phyloP scores from a whole-genome alignment of 2,797 vertebrate species.

The Brotula barbata region DNA sequence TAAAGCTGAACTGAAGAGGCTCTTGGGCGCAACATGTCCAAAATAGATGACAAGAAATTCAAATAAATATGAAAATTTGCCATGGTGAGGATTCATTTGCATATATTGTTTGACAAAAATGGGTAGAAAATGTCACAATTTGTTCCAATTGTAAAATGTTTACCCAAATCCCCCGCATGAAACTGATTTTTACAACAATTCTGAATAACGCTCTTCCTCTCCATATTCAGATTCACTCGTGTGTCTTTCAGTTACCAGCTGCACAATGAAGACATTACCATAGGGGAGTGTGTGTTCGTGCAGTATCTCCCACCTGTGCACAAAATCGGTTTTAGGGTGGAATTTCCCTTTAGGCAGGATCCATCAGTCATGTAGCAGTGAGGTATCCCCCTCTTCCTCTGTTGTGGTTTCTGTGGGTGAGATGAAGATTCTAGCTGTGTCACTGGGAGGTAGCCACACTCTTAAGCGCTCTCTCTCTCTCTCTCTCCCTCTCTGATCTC shows the following conservation, averaged over 20 bases:
- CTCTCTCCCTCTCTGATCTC: constrained; percentile 62
- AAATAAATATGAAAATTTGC: too few species aligned
- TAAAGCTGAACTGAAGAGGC: too few species aligned
- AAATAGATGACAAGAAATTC: too few species aligned
- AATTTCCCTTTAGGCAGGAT: constrained; percentile 68
- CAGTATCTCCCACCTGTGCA: constrained; percentile 46
- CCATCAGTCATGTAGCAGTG: constrained; percentile 64
- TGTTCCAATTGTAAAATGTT: too few species aligned
- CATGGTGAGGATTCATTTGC: too few species aligned
- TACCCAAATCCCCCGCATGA: too few species aligned
- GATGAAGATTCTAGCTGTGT: constrained; percentile 78
- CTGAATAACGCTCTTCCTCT: too few species aligned
- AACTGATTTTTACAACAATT: too few species aligned
- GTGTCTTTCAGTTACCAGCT: constrained; percentile 2
- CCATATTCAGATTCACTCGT: constrained; percentile 2
- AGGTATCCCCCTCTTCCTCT: constrained; percentile 52
- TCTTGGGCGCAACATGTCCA: too few species aligned
- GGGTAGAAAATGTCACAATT: too few species aligned
- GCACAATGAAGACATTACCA: constrained; percentile 13
- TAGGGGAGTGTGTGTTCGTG: constrained; percentile 13
- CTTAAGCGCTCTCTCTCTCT: constrained; percentile 56
- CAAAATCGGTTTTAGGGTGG: constrained; percentile 57
- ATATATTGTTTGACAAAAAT: too few species aligned
- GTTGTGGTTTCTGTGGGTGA: constrained; percentile 78
- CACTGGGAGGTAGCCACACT: constrained; percentile 65